These are phyloP conservation scores for Phocoena phocoena DNA, from an alignment of 2,113 vertebrate genomes.

Conservation along the genomic window DNA sequence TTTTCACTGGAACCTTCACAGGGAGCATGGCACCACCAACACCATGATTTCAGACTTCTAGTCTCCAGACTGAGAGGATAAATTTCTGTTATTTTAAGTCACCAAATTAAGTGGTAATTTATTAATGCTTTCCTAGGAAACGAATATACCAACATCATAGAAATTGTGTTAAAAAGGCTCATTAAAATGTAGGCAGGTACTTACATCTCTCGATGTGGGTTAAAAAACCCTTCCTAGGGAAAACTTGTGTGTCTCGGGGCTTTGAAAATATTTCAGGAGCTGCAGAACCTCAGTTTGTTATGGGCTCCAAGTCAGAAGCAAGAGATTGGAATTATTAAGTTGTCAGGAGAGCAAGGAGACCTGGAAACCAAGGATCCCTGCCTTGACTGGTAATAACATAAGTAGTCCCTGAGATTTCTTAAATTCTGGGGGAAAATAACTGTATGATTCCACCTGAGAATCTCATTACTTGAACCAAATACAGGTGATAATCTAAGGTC, in stretches of 20 bases:
- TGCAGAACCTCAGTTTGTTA: background rate
- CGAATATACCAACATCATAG: background rate
- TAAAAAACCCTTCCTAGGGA: background rate
- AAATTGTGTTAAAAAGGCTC: background rate
- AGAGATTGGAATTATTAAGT: background rate
- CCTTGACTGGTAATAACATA: conserved; percentile 39
- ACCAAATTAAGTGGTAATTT: background rate
- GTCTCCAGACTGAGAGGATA: background rate
- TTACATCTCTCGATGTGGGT: background rate
- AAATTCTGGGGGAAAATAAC: conserved; percentile 43
- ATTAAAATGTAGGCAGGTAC: background rate
- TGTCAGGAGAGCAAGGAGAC: background rate
- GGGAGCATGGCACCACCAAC: background rate
- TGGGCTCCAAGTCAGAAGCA: background rate
- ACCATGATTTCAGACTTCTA: background rate
- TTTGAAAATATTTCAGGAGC: background rate
- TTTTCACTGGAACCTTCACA: background rate
- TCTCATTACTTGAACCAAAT: conserved; percentile 65
- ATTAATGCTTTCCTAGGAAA: background rate
- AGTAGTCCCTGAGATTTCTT: background rate
- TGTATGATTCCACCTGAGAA: conserved; percentile 43
- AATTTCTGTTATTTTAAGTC: background rate
- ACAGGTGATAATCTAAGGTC: conserved; percentile 61
- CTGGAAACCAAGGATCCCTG: background rate
- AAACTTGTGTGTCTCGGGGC: background rate